Evolutionary conservation across 1,140 invertebrate species (phyloP), one percentile per base, ranked within the genome.

Genomic region (Zaprionus gabonicus): DNA sequence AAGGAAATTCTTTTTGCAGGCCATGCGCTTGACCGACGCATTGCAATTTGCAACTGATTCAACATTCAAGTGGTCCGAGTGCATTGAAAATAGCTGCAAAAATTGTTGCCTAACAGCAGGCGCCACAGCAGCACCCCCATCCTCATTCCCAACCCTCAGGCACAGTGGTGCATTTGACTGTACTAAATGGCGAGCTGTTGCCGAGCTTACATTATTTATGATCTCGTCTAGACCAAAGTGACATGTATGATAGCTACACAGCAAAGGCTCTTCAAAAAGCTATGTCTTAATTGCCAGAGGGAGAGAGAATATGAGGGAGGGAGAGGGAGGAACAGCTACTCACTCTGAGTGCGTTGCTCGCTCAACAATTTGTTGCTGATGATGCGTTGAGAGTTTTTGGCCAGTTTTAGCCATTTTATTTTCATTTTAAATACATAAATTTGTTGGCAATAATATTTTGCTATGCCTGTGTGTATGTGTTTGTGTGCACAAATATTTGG

Each of bases 41-140:
- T 88, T 84, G 84, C 74, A 88, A 87, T 84, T 88, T 87, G 84
- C 85, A 88, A 87, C 78, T 81, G 81, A 84, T 88, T 87, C 78
- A 71, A 76, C 63, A 84, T 84, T 81, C 75, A 76, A 87, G 84
- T 84, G 73, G 55, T 28, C 20, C 55, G 23, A 59, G 53, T 69
- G 66, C 46, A 65, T 79, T 63, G 44, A 44, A 56, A 78, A 60
- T 69, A 38, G 65, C 71, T 70, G 68, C 56, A 74, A 75, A 74
- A 87, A 72, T 80, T 68, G 64, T 78, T 71, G 65, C 38, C 72
- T 67, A 75, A 73, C 56, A 82, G 67, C 66, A 64, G 77, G 57
- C 64, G 68, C 56, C 51, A 63, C 41, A 44, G 41, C 0, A 20
- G 9, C 5, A 25, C 59, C 3, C 2, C 20, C 23, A 23, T 23